A percentile compares a stretch with the other conserved stretches of the same genome.
These are phyloP conservation scores for Gavia stellata DNA, from an alignment of 2,113 vertebrate genomes.

Conservation along the genomic window DNA sequence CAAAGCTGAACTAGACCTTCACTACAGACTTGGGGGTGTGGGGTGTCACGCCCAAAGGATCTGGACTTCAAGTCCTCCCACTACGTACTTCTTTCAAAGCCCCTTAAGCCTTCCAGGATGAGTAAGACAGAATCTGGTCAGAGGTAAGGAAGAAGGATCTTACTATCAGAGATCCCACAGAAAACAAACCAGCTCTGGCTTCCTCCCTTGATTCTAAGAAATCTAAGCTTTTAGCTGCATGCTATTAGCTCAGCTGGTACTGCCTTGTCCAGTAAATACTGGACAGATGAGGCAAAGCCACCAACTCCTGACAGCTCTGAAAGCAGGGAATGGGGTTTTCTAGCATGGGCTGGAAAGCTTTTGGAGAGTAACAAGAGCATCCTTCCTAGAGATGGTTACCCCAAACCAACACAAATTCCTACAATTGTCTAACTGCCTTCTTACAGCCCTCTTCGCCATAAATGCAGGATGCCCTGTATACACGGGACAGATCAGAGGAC, in stretches of 20 bases:
- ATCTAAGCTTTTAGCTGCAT: not conserved
- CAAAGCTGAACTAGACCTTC: not conserved
- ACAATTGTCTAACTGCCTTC: not conserved
- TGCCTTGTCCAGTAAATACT: not conserved
- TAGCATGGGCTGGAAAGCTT: not conserved
- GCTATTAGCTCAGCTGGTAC: not conserved
- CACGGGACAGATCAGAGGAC: accelerated
- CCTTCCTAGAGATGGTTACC: accelerated
- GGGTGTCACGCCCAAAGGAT: not conserved
- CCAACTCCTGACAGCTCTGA: not conserved
- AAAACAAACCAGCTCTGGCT: not conserved
- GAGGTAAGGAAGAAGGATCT: not conserved
- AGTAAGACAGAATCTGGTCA: not conserved
- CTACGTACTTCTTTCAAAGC: not conserved
- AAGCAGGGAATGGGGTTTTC: not conserved
- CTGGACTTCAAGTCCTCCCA: not conserved
- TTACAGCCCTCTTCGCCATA: not conserved
- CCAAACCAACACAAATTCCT: not conserved
- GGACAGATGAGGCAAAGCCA: not conserved
- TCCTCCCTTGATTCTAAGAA: not conserved
- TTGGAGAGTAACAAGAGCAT: not conserved
- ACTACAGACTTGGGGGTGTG: not conserved
- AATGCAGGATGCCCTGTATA: not conserved
- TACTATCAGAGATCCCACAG: not conserved
- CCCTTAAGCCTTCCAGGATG: not conserved